A percentile compares a stretch with the other conserved stretches of the same genome.
These are phyloP conservation scores for Varanus komodoensis DNA, from an alignment of 2,113 vertebrate genomes.

Conservation along the genomic window DNA sequence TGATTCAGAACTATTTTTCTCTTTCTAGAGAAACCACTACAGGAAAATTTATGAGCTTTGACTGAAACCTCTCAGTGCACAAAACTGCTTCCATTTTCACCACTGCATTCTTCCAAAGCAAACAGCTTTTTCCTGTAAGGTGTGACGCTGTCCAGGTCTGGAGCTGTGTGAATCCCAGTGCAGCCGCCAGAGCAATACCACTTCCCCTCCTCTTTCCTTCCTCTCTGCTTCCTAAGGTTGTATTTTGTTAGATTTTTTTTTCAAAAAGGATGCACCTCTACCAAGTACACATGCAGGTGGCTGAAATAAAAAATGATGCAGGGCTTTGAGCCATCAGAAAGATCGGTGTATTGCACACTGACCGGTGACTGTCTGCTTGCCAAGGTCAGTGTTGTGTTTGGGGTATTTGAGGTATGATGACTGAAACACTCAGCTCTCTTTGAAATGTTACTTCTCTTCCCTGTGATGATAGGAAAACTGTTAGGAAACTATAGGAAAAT, in stretches of 20 bases:
- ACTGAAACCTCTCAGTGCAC: slow-evolving; percentile 41
- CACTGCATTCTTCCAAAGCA: slow-evolving; percentile 76
- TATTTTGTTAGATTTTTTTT: slow-evolving; percentile 62
- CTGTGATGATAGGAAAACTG: neutral
- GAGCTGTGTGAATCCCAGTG: slow-evolving; percentile 78
- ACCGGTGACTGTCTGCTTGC: neutral
- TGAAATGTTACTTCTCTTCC: neutral
- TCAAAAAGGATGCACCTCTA: slow-evolving; percentile 23
- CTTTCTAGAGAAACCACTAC: neutral
- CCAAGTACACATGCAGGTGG: slow-evolving; percentile 63
- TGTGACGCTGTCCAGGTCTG: slow-evolving; percentile 61
- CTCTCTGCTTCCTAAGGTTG: slow-evolving; percentile 73
- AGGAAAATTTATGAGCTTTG: slow-evolving; percentile 38
- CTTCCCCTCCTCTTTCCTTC: slow-evolving; percentile 86
- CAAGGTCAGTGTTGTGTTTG: slow-evolving; percentile 12
- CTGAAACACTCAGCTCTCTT: neutral
- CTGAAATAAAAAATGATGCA: slow-evolving; percentile 36
- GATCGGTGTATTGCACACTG: neutral
- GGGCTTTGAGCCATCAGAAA: neutral
- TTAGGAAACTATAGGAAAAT: neutral
- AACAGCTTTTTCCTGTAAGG: slow-evolving; percentile 77
- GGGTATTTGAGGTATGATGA: slow-evolving; percentile 11
- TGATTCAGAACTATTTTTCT: neutral
- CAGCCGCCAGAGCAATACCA: slow-evolving; percentile 75
- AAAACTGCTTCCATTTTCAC: slow-evolving; percentile 50